phyloP scores from a whole-genome alignment of 2,113 vertebrate genomes.

The Clarias magur region DNA sequence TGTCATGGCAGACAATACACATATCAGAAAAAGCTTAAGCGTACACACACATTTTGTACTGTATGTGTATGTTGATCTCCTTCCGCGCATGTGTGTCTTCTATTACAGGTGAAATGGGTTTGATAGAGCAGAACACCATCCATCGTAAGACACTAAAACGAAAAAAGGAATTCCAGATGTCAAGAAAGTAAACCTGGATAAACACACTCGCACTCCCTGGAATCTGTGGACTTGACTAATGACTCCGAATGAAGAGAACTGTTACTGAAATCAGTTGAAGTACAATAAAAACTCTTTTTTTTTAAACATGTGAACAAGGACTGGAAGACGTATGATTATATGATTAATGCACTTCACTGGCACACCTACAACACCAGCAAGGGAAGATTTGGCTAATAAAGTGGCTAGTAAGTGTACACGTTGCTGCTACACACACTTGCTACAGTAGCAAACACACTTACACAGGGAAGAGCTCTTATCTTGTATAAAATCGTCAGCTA shows the following conservation, averaged over 20 bases:
- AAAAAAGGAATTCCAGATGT: constrained; percentile 5
- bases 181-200: background rate
- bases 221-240: background rate
- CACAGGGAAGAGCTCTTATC: background rate
- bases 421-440: background rate
- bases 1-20: background rate
- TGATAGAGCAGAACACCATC: background rate
- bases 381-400: background rate
- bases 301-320: too few relatives aligned
- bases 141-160: background rate
- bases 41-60: background rate
- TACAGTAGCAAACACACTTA: background rate
- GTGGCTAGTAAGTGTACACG: background rate
- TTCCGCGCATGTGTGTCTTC: background rate
- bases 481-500: background rate
- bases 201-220: background rate
- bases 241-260: background rate
- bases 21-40: background rate
- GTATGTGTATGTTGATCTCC: background rate
- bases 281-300: background rate
- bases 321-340: background rate
- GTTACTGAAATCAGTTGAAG: background rate
- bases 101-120: background rate
- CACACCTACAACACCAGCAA: background rate
- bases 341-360: background rate